These are phyloP conservation scores for Sebastes iracundus DNA, from an alignment of 2,797 vertebrate genomes.

Conservation along the genomic window DNA sequence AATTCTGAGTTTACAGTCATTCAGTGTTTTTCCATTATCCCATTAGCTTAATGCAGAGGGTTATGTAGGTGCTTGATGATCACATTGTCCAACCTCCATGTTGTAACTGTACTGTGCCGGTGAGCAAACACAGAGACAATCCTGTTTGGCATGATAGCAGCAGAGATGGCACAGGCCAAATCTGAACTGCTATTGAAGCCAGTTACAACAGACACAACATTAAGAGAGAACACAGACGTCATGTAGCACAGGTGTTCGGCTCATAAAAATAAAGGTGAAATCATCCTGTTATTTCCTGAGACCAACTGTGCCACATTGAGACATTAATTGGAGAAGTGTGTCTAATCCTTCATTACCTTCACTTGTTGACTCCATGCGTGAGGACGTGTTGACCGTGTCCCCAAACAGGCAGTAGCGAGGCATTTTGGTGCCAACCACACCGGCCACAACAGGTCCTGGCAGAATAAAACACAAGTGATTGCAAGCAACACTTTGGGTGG, in stretches of 20 bases:
- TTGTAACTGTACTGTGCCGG: not conserved
- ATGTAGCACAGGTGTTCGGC: not conserved
- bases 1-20: not conserved
- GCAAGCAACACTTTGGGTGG: not conserved
- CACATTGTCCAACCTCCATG: not conserved
- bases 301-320: not conserved
- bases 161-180: not conserved
- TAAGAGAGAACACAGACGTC: not conserved
- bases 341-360: slow-evolving; percentile 75
- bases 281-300: not conserved
- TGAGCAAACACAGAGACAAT: slow-evolving; percentile 13
- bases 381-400: slow-evolving; percentile 86
- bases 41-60: slow-evolving; percentile 6
- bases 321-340: not conserved
- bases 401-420: slow-evolving; percentile 87
- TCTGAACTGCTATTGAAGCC: not conserved
- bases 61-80: slow-evolving; percentile 11
- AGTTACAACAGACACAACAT: not conserved
- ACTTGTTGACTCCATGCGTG: slow-evolving; percentile 87
- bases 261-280: not conserved
- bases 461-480: not conserved
- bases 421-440: slow-evolving; percentile 88
- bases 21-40: not conserved
- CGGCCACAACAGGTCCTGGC: slow-evolving; percentile 84
- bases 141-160: slow-evolving; percentile 1